Evolutionary conservation across 2,888 invertebrate genomes (phyloP), one percentile per base, ranked within the genome.

Genomic region (Dione vanillae): DNA sequence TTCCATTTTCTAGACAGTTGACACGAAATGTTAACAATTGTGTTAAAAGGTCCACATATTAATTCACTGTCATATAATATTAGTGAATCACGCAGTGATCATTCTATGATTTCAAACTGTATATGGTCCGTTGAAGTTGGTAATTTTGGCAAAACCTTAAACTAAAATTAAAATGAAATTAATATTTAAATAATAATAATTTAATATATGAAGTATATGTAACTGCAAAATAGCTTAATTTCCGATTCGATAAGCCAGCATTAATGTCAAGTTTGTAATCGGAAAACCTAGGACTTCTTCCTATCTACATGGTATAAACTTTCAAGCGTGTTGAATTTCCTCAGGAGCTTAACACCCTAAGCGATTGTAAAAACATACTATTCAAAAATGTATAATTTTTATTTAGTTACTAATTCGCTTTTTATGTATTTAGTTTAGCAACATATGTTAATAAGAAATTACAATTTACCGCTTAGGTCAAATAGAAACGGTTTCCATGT

Each of bases 201-300:
- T 10, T n/a, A n/a, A 3, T 27, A 1, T 1, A 43, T n/a, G 27
- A 61, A 0, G n/a, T n/a, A 27, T 45, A 16, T 16, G 0, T 10
- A 43, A n/a, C 6, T 43, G 9, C 43, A 27, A 43, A 43, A 27
- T 5, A 11, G 5, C 9, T 64, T 37, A 12, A 12, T 19, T 19
- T 14, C 16, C 49, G 16, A 35, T 47, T 49, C 0, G 12, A 19
- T 40, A 20, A 37, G 37, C 9, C 41, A 67, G 47, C 16, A 56
- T 54, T 47, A 70, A 52, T 62, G 61, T 58, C 35, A 68, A 49
- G 52, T 66, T 56, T 65, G 69, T 69, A 66, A 54, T 68, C 65
- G 67, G 74, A 75, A 75, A 75, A 65, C 70, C 69, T 71, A 72
- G 74, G 74, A 74, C 61, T 74, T 74, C 65, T 74, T 75, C 62